A percentile compares a stretch with the other conserved stretches of the same genome.
Evolutionary conservation across 2,888 invertebrate species (phyloP).

Genomic region (Drosophila helvetica): DNA sequence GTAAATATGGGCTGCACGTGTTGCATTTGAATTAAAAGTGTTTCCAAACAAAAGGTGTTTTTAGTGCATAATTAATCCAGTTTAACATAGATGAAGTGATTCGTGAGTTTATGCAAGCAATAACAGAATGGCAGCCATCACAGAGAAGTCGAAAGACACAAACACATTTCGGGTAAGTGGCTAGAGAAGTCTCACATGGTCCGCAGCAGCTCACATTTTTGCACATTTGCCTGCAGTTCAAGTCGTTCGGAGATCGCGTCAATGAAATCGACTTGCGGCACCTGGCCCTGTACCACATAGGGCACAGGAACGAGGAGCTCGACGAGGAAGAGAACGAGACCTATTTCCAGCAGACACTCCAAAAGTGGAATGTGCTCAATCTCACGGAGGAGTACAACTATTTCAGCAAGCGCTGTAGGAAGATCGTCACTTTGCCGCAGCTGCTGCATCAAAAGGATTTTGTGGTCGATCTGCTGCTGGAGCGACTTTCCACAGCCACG

Average conservation of each 20-base stretch:
- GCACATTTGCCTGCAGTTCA: conserved; percentile 87
- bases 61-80: background rate
- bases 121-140: conserved; percentile 55
- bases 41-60: conserved; percentile 18
- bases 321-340: conserved; percentile 88
- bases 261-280: conserved; percentile 91
- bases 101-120: background rate
- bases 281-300: conserved; percentile 93
- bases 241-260: conserved; percentile 94
- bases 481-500: conserved; percentile 89
- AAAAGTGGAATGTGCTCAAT: conserved; percentile 96
- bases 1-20: conserved; percentile 27
- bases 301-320: conserved; percentile 89
- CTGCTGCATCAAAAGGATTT: conserved; percentile 91
- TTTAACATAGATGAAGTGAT: conserved; percentile 18
- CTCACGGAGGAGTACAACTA: conserved; percentile 91
- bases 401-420: conserved; percentile 90
- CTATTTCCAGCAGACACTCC: conserved; percentile 91
- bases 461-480: conserved; percentile 89
- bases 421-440: conserved; percentile 92
- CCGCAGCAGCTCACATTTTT: background rate
- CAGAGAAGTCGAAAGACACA: conserved; percentile 88
- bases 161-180: conserved; percentile 90
- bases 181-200: conserved; percentile 5
- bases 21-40: conserved; percentile 8